Evolutionary conservation across 2,113 vertebrate genomes (phyloP), one percentile per base, ranked within the genome.

Genomic region (Malurus elegans): DNA sequence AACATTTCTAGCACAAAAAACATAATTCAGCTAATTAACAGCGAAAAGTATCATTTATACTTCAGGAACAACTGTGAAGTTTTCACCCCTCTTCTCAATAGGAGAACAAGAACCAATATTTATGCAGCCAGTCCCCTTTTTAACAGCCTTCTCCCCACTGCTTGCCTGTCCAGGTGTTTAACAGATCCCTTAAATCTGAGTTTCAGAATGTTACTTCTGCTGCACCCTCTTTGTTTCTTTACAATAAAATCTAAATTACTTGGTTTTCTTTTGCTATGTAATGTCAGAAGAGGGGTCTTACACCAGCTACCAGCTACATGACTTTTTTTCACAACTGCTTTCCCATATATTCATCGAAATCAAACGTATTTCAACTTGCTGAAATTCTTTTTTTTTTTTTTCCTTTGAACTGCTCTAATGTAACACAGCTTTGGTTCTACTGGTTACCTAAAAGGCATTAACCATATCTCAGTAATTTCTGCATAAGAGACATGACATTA

Each of bases 361-460:
- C 8, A 8, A 94, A 96, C 67, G 60, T 56, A 95, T 92, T 96
- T 94, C 85, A 95, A 95, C 9, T 4, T 70, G 31, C 80, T 92
- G 32, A 88, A 76, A 93, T 95, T 88, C 95, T 4, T 56, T 31
- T 24, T 62, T 70, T 71, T 92, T 79, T 67, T 89, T 96, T 92
- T 74, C 20, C 86, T 96, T 96, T 97, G 85, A 97, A 97, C 95
- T 96, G 67, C 73, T 92, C 65, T 72, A 82, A 93, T 14, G 16
- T 96, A 98, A 97, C 92, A 96, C 40, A 97, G 93, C 92, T 96
- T 96, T 80, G 60, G 58, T 60, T 93, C 92, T 86, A 86, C 72
- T 91, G 80, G 92, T 96, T 96, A 89, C 76, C 92, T 97, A 95
- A 96, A 97, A 98, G 85, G 79, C 69, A 92, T 93, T 95, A 96